Evolutionary conservation across 2,113 vertebrate species (phyloP).

Genomic region (Psilopogon haemacephalus): DNA sequence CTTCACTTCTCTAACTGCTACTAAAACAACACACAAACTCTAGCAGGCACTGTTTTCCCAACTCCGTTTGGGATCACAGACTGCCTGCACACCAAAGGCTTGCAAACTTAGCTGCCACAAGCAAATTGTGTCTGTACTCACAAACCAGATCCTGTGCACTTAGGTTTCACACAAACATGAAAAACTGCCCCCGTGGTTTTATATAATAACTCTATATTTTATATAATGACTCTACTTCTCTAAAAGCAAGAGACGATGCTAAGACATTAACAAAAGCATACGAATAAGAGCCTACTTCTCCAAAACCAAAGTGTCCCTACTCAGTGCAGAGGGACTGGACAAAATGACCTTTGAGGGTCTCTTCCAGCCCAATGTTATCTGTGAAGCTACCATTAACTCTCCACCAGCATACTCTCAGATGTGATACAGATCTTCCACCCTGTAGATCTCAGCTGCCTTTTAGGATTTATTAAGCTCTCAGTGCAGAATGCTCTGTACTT

Average conservation of each 20-base stretch:
- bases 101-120: background rate
- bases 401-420: background rate
- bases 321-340: too few relatives aligned
- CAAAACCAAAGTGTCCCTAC: too few relatives aligned
- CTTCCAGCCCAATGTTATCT: too few relatives aligned
- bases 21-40: background rate
- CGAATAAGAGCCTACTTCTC: background rate
- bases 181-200: background rate
- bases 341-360: too few relatives aligned
- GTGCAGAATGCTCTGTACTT: background rate
- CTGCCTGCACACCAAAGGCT: background rate
- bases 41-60: background rate
- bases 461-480: background rate
- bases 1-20: background rate
- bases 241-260: background rate
- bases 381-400: background rate
- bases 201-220: too few relatives aligned
- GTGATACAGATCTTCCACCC: background rate
- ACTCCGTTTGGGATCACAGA: background rate
- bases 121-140: background rate
- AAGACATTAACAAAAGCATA: background rate
- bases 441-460: background rate
- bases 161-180: background rate
- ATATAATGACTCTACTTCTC: background rate
- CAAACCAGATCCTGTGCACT: background rate